phyloP scores from a whole-genome alignment of 2,797 vertebrate genomes.

The Zenarchopterus dispar region DNA sequence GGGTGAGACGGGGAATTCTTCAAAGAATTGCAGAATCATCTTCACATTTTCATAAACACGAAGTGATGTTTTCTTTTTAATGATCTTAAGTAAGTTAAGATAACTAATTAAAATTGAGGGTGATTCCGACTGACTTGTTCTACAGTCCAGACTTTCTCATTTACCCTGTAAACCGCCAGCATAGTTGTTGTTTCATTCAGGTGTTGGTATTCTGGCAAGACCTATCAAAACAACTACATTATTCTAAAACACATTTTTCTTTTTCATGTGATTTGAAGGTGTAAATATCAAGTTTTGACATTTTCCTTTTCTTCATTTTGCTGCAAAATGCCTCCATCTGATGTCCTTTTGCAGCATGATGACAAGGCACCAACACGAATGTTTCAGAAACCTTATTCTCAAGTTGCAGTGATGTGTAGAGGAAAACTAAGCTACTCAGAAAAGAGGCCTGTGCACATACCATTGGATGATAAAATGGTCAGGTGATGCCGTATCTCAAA shows the following conservation, averaged over 20 bases:
- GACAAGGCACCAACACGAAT: slow-evolving; percentile 27
- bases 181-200: slow-evolving; percentile 40
- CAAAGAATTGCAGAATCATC: slow-evolving; percentile 51
- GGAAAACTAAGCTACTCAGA: slow-evolving; percentile 40
- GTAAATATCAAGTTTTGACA: slow-evolving; percentile 43
- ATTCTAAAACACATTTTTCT: slow-evolving; percentile 27
- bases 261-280: slow-evolving; percentile 9
- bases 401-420: slow-evolving; percentile 20
- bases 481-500: slow-evolving; percentile 52
- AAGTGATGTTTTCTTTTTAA: slow-evolving; percentile 14
- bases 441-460: slow-evolving; percentile 29
- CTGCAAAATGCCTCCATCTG: slow-evolving; percentile 37
- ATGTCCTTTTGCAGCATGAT: slow-evolving; percentile 35
- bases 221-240: slow-evolving; percentile 63
- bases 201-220: slow-evolving; percentile 60
- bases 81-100: slow-evolving; percentile 13
- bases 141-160: slow-evolving; percentile 6
- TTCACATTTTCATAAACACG: slow-evolving; percentile 55
- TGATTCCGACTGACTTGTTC: slow-evolving; percentile 19
- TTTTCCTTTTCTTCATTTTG: slow-evolving; percentile 33
- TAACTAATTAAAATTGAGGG: slow-evolving; percentile 17
- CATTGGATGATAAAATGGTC: slow-evolving; percentile 51
- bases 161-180: slow-evolving; percentile 17
- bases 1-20: slow-evolving; percentile 27
- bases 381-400: slow-evolving; percentile 29